Evolutionary conservation across 2,113 vertebrate species (phyloP).

Genomic region (Tautogolabrus adspersus): DNA sequence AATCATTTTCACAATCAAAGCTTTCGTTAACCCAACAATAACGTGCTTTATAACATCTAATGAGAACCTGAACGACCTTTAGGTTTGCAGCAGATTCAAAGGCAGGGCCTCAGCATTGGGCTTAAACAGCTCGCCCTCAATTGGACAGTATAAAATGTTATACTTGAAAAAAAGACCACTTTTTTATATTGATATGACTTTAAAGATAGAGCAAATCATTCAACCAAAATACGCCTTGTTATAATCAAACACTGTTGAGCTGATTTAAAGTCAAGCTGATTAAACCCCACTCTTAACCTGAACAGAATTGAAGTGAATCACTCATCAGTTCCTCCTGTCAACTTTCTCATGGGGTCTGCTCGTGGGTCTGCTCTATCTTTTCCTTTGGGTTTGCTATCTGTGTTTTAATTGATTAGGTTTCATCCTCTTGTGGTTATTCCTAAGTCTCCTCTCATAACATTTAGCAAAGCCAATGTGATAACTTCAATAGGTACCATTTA

Average conservation of each 20-base stretch:
- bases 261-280: neutral
- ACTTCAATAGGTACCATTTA: neutral
- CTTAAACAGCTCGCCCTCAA: neutral
- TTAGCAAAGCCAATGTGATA: neutral
- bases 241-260: neutral
- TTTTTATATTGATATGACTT: neutral
- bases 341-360: slow-evolving; percentile 57
- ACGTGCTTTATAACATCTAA: slow-evolving; percentile 1
- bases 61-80: neutral
- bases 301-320: slow-evolving; percentile 67
- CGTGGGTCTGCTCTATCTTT: slow-evolving; percentile 71
- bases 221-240: too few species aligned
- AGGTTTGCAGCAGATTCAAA: neutral
- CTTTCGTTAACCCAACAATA: slow-evolving; percentile 51
- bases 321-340: slow-evolving; percentile 6
- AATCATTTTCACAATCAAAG: slow-evolving; percentile 46
- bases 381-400: slow-evolving; percentile 9
- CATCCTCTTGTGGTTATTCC: neutral
- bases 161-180: neutral
- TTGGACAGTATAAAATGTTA: neutral
- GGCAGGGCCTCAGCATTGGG: neutral
- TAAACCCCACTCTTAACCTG: slow-evolving; percentile 15
- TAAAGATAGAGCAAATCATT: neutral
- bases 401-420: neutral
- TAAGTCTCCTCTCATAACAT: neutral